Percentiles rank a stretch among this genome's conserved stretches.
Evolutionary conservation across 1,140 invertebrate genomes (phyloP).

Genomic region (Camponotus floridanus): DNA sequence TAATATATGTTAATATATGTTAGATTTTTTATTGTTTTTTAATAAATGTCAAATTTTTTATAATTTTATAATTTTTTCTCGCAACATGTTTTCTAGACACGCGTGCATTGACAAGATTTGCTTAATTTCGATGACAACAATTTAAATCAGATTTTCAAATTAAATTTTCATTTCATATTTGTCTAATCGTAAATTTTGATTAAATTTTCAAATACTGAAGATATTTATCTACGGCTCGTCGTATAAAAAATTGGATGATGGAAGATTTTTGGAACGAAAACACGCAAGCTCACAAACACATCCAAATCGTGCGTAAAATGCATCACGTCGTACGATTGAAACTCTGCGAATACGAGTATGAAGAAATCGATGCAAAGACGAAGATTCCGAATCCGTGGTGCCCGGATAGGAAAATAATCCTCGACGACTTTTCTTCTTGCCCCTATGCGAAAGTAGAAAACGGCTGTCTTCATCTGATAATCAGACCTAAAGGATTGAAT

Average conservation of each 20-base stretch:
- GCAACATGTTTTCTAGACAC: too few species aligned
- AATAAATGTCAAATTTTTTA: too few species aligned
- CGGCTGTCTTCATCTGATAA: constrained; percentile 81
- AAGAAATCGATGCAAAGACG: constrained; percentile 7
- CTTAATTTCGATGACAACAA: too few species aligned
- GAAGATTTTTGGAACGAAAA: background rate
- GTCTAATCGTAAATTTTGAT: too few species aligned
- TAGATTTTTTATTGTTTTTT: too few species aligned
- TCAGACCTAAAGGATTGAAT: constrained; percentile 82
- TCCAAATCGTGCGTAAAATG: constrained; percentile 68
- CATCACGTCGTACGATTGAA: background rate
- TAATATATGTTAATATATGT: too few species aligned
- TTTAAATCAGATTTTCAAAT: background rate
- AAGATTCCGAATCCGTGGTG: constrained; percentile 85
- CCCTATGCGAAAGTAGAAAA: constrained; percentile 65
- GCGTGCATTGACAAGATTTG: too few species aligned
- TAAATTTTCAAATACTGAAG: background rate
- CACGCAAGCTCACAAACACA: constrained; percentile 34
- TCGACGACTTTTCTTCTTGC: constrained; percentile 72
- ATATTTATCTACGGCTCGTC: background rate
- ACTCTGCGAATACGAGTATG: background rate
- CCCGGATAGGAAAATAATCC: constrained; percentile 72
- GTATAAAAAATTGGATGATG: background rate
- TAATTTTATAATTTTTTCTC: too few species aligned
- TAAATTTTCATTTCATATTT: background rate